These are phyloP conservation scores for Actenoides lindsayi DNA, from an alignment of 2,113 vertebrate genomes.

Conservation along the genomic window DNA sequence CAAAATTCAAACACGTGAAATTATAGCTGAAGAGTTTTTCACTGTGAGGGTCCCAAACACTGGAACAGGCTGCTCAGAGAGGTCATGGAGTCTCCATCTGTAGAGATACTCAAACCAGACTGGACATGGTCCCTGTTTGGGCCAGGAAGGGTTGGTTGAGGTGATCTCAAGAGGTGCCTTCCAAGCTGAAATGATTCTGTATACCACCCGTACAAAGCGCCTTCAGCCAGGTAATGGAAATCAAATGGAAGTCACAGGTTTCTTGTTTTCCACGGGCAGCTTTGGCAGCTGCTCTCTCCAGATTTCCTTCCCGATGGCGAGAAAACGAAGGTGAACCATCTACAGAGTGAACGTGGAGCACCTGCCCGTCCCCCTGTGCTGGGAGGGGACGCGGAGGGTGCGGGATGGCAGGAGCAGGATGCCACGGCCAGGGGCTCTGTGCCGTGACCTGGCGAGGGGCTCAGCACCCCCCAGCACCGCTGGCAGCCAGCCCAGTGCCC, in stretches of 20 bases:
- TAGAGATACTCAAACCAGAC: neutral
- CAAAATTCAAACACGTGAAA: neutral
- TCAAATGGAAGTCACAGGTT: neutral
- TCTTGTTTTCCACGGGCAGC: neutral
- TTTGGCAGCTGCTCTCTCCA: neutral
- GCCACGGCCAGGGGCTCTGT: neutral
- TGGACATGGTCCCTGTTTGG: neutral
- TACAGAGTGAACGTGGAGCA: rapidly evolving
- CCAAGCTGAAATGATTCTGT: neutral
- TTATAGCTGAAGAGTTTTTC: too few relatives aligned
- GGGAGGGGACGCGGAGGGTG: rapidly evolving
- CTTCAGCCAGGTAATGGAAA: neutral
- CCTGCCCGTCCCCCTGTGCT: rapidly evolving
- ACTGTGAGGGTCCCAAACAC: too few relatives aligned
- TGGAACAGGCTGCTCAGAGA: too few relatives aligned
- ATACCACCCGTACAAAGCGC: neutral
- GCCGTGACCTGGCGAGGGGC: neutral
- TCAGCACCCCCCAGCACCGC: neutral
- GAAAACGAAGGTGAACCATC: neutral
- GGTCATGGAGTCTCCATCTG: too few relatives aligned
- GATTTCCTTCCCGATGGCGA: rapidly evolving
- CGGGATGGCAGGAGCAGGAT: neutral
- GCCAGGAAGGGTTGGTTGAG: neutral
- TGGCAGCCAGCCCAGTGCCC: neutral
- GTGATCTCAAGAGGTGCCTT: neutral